A percentile compares a stretch with the other conserved stretches of the same genome.
These are phyloP conservation scores for Parelbella ahira DNA, from an alignment of 2,888 invertebrate genomes.

Conservation along the genomic window DNA sequence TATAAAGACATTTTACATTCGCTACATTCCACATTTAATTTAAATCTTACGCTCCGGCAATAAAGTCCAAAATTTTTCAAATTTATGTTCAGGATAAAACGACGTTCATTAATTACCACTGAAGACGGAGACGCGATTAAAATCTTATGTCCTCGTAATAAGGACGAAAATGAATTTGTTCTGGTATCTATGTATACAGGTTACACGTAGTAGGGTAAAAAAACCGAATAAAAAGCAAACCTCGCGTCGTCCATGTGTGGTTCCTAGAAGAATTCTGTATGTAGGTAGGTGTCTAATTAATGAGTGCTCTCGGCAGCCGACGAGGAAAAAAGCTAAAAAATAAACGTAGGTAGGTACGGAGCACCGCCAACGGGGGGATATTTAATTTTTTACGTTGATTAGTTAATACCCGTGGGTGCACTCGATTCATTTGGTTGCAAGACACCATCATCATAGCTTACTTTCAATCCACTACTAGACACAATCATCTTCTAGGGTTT, in stretches of 20 bases:
- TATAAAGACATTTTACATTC: conserved; percentile 31
- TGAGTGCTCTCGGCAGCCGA: conserved; percentile 13
- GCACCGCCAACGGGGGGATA: conserved; percentile 2
- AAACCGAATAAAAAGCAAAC: conserved; percentile 23
- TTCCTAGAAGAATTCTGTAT: conserved; percentile 23
- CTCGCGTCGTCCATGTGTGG: conserved; percentile 12
- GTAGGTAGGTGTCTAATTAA: conserved; percentile 22
- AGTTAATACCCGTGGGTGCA: no score
- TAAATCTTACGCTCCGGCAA: background rate
- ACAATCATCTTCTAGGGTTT: no score
- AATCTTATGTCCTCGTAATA: background rate
- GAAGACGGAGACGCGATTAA: background rate
- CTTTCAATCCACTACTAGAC: no score
- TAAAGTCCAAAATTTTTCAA: conserved; percentile 6
- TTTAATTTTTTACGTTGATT: conserved; percentile 3
- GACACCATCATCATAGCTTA: no score
- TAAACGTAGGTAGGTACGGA: background rate
- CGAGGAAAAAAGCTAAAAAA: conserved; percentile 20
- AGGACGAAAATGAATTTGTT: no score
- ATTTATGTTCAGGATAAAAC: conserved; percentile 2
- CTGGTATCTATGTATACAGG: no score
- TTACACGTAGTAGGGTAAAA: conserved; percentile 9
- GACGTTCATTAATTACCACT: conserved; percentile 6
- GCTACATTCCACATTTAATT: no score
- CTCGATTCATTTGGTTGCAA: no score